A percentile compares a stretch with the other conserved stretches of the same genome.
phyloP scores from a whole-genome alignment of 2,888 invertebrate species.

The Lepidocyrtoides sp. region DNA sequence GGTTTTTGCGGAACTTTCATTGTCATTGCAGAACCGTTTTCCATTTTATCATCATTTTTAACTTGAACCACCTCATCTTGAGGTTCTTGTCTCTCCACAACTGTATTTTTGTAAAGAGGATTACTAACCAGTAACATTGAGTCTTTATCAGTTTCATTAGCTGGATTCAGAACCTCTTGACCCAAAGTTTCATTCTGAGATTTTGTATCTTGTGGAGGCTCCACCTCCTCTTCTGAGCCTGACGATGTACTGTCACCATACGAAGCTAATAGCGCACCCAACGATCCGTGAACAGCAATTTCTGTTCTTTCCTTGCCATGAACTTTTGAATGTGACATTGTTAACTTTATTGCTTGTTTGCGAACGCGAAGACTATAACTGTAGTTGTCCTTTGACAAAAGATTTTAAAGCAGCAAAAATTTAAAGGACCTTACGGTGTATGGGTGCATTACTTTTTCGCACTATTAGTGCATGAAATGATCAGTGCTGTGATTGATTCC shows the following conservation, averaged over 20 bases:
- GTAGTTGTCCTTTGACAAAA: too few species aligned
- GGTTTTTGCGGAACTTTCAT: too few species aligned
- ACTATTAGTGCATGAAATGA: too few species aligned
- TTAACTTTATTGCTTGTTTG: too few species aligned
- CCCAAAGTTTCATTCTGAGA: too few species aligned
- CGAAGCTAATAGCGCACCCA: slow-evolving; percentile 20
- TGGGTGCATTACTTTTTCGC: too few species aligned
- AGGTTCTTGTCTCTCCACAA: background rate
- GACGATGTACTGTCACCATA: slow-evolving; percentile 35
- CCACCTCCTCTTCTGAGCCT: background rate
- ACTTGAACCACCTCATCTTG: background rate
- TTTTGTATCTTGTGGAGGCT: too few species aligned
- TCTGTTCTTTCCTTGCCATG: background rate
- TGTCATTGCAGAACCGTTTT: background rate
- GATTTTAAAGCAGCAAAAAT: too few species aligned
- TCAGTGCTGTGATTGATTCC: too few species aligned
- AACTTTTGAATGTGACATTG: background rate
- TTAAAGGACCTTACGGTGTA: too few species aligned
- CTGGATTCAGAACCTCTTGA: background rate
- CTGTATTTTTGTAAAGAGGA: background rate
- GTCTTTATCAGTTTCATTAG: too few species aligned
- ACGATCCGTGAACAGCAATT: background rate
- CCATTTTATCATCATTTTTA: background rate
- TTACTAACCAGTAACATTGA: background rate
- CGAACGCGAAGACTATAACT: too few species aligned